These are phyloP conservation scores for Anisognathus igniventris DNA, from an alignment of 2,797 vertebrate species.

Conservation along the genomic window DNA sequence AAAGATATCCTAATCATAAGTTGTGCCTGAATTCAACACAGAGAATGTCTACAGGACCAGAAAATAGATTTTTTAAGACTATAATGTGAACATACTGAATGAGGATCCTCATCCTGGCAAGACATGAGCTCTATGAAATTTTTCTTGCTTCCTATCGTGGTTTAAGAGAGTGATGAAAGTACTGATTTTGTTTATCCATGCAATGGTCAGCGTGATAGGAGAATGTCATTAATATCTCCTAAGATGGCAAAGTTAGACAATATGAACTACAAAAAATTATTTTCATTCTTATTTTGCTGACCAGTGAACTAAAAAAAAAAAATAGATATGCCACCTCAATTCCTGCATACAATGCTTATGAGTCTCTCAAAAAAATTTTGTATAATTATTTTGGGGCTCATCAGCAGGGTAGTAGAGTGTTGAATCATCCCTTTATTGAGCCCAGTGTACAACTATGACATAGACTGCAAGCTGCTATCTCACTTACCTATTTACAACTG, in stretches of 20 bases:
- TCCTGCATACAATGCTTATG: neutral
- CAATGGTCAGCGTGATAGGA: rapidly evolving
- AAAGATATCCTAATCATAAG: neutral
- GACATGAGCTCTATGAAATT: neutral
- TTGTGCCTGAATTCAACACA: neutral
- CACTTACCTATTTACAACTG: neutral
- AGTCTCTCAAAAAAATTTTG: neutral
- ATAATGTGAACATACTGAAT: neutral
- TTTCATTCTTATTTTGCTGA: neutral
- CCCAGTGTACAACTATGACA: neutral
- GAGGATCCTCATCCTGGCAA: neutral
- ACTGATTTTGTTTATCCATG: neutral
- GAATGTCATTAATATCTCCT: neutral
- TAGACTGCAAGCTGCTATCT: neutral
- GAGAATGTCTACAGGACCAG: neutral
- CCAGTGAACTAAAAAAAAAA: neutral
- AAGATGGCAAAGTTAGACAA: neutral
- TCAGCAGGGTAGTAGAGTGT: neutral
- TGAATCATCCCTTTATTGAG: neutral
- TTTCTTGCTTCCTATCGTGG: neutral
- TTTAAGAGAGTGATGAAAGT: neutral
- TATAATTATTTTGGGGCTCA: neutral
- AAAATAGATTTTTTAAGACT: neutral
- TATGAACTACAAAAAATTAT: neutral
- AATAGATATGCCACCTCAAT: neutral